A percentile compares a stretch with the other conserved stretches of the same genome.
Conservation (phyloP, 2,797 vertebrate genomes). For the Sebastes taczanowskii region DNA sequence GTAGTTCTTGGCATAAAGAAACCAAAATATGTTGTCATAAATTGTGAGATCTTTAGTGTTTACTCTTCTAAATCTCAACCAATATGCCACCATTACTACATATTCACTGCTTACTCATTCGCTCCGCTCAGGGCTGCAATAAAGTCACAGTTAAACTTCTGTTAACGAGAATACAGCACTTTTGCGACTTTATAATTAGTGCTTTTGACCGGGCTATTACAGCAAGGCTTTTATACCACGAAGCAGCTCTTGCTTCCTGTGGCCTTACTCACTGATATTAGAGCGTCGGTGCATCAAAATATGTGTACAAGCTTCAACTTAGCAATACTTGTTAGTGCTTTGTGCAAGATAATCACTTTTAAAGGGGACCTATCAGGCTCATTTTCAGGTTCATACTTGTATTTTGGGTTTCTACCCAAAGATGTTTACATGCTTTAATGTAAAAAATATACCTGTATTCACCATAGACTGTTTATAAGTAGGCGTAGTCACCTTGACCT, state of each 20-base stretch:
- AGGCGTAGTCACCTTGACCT: no score
- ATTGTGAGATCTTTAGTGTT: background rate
- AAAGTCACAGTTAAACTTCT: background rate
- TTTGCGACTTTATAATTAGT: background rate
- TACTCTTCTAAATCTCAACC: background rate
- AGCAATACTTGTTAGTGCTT: fast-evolving
- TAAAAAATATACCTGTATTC: no score
- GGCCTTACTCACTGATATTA: background rate
- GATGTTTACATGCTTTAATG: no score
- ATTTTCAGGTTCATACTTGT: background rate
- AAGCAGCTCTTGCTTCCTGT: background rate
- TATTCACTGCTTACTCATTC: background rate
- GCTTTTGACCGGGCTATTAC: background rate
- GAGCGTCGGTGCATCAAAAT: background rate
- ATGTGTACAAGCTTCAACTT: background rate
- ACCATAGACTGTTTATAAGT: no score
- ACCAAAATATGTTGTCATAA: background rate
- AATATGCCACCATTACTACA: background rate
- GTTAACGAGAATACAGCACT: background rate
- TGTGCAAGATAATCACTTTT: background rate
- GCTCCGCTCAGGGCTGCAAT: background rate
- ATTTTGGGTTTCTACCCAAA: background rate
- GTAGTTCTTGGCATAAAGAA: background rate
- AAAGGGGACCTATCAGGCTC: background rate
- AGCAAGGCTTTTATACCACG: background rate